Evolutionary conservation across 2,797 vertebrate genomes (phyloP), one percentile per base, ranked within the genome.

Genomic region (Rhinoraja longicauda): DNA sequence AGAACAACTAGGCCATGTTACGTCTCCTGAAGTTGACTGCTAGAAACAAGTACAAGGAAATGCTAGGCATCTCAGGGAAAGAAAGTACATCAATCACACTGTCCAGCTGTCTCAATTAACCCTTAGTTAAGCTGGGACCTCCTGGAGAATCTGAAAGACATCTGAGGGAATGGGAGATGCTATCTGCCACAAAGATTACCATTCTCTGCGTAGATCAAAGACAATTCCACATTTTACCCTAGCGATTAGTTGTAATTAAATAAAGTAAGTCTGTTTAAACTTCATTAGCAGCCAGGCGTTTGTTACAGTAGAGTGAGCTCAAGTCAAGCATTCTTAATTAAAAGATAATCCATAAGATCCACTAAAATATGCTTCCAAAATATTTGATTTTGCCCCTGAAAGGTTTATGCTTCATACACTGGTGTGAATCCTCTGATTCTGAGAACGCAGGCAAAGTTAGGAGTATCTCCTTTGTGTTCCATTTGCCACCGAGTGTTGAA

Each of bases 201-300:
- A 97, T 96, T 97, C 96, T 97, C 97, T 96, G 96, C 95, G 96
- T 95, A 97, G 98, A 99, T 99, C 98, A 99, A 99, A 99, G 98
- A 97, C 97, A 97, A 97, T 97, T 96, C 96, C 97, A 97, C 97
- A 97, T 98, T 97, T 97, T 97, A 97, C 98, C 96, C 97, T 96
- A 94, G 97, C 96, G 98, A 98, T 98, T 98, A 99, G 98, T 96
- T 96, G 95, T 98, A 99, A 99, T 99, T 99, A 99, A 99, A 99
- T 98, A 98, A 98, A 99, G 97, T 98, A 98, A 97, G 97, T 98
- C 98, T 98, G 97, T 99, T 98, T 98, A 99, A 99, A 99, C 98
- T 98, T 98, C 98, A 99, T 99, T 99, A 99, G 97, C 97, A 97
- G 96, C 96, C 97, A 97, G 97, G 97, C 95, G 95, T 98, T 99